Percentiles rank a stretch among this genome's conserved stretches.
Evolutionary conservation across 2,888 invertebrate species (phyloP).

Genomic region (Eristalinus sepulchralis): DNA sequence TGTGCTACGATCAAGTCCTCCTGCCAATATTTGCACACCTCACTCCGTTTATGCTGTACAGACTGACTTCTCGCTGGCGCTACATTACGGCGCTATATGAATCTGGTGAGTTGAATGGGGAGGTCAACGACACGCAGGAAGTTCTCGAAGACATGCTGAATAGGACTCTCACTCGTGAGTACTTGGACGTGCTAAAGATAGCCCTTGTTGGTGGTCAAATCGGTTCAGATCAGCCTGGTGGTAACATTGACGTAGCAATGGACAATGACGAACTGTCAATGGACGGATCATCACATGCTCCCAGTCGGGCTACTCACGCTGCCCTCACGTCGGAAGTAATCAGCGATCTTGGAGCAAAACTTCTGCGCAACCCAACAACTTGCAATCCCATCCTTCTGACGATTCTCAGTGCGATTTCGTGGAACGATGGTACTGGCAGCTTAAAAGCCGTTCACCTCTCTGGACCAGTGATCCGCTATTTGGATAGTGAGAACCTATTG

Average conservation of each 20-base stretch:
- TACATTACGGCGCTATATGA: conserved; percentile 89
- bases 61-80: conserved; percentile 89
- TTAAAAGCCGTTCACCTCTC: conserved; percentile 89
- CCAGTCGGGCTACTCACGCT: conserved; percentile 80
- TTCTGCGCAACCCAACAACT: conserved; percentile 86
- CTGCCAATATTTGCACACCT: conserved; percentile 90
- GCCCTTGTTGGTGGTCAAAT: conserved; percentile 88
- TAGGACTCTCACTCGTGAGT: conserved; percentile 92
- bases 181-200: conserved; percentile 90
- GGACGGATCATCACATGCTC: conserved; percentile 84
- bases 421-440: conserved; percentile 93
- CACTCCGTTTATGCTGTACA: conserved; percentile 87
- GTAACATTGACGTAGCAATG: conserved; percentile 81
- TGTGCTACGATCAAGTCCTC: conserved; percentile 88
- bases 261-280: conserved; percentile 86
- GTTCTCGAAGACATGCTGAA: conserved; percentile 93
- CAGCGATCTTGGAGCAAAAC: conserved; percentile 89
- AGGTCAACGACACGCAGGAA: conserved; percentile 89
- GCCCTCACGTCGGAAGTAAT: conserved; percentile 87
- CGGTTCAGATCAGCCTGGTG: conserved; percentile 75
- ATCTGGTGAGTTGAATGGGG: conserved; percentile 88
- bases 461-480: conserved; percentile 86
- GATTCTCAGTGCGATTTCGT: conserved; percentile 86
- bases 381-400: conserved; percentile 85
- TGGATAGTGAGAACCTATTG: conserved; percentile 85